Evolutionary conservation across 2,113 vertebrate genomes (phyloP).

Genomic region (Odocoileus virginianus): DNA sequence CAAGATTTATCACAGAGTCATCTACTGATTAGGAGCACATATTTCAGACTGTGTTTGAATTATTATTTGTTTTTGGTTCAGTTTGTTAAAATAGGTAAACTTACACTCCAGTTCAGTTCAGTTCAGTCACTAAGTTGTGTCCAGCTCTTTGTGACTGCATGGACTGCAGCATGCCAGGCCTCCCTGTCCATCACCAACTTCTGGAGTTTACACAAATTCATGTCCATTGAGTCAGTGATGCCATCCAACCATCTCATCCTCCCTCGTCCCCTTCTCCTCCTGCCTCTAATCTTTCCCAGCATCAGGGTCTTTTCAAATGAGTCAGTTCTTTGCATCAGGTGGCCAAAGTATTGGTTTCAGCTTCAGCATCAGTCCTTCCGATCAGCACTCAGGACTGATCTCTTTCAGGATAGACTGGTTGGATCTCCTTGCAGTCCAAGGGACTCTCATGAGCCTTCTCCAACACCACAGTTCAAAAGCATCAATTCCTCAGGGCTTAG

Average conservation of each 20-base stretch:
- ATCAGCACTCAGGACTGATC: background rate
- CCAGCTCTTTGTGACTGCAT: background rate
- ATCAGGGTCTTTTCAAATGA: background rate
- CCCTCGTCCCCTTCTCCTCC: background rate
- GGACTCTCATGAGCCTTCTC: background rate
- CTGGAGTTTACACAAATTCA: background rate
- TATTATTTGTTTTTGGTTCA: background rate
- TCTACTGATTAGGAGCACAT: background rate
- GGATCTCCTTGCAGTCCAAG: background rate
- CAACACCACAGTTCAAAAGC: background rate
- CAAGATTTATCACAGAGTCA: background rate
- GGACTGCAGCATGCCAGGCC: background rate
- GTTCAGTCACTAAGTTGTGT: accelerated
- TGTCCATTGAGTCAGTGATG: background rate
- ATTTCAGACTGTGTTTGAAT: background rate
- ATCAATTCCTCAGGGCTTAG: background rate
- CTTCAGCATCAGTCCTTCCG: background rate
- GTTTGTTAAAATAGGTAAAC: background rate
- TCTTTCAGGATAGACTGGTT: background rate
- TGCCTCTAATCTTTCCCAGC: background rate
- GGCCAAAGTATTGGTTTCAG: background rate
- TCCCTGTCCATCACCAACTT: background rate
- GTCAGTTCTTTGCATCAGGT: background rate
- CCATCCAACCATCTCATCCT: background rate
- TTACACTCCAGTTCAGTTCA: background rate